These are phyloP conservation scores for Drosophila ananassae DNA, from an alignment of 1,140 invertebrate species.

Conservation along the genomic window DNA sequence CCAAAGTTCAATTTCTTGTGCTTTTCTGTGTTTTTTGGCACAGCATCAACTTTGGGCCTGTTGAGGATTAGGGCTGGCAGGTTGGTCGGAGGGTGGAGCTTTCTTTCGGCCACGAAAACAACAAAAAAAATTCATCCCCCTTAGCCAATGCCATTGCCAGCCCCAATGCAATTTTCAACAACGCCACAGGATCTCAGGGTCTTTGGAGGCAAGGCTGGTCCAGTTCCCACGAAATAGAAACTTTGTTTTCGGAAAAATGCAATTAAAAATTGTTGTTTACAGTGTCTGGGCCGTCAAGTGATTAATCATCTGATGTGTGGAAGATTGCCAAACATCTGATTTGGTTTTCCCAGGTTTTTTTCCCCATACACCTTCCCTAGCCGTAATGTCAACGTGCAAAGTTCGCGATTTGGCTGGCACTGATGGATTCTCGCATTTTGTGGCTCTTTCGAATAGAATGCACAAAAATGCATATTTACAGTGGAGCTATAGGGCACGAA, in stretches of 20 bases:
- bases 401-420: not conserved
- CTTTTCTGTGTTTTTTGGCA: constrained; percentile 63
- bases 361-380: not conserved
- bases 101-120: constrained; percentile 39
- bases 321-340: constrained; percentile 40
- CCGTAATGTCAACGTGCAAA: constrained; percentile 44
- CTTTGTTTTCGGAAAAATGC: constrained; percentile 3
- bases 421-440: constrained; percentile 22
- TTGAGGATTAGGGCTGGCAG: constrained; percentile 43
- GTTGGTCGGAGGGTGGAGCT: constrained; percentile 11
- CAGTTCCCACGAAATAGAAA: not conserved
- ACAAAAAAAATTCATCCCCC: constrained; percentile 40
- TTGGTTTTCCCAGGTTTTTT: constrained; percentile 5
- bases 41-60: constrained; percentile 64
- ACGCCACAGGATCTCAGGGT: constrained; percentile 29
- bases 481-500: constrained; percentile 15
- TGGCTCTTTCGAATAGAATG: constrained; percentile 40
- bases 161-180: constrained; percentile 75
- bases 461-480: constrained; percentile 56
- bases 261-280: constrained; percentile 33
- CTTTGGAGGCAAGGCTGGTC: not conserved
- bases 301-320: constrained; percentile 28
- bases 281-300: constrained; percentile 4
- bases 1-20: constrained; percentile 74
- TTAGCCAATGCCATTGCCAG: constrained; percentile 77